Evolutionary conservation across 1,140 invertebrate genomes (phyloP), one percentile per base, ranked within the genome.

Genomic region (Teleopsis dalmanni): DNA sequence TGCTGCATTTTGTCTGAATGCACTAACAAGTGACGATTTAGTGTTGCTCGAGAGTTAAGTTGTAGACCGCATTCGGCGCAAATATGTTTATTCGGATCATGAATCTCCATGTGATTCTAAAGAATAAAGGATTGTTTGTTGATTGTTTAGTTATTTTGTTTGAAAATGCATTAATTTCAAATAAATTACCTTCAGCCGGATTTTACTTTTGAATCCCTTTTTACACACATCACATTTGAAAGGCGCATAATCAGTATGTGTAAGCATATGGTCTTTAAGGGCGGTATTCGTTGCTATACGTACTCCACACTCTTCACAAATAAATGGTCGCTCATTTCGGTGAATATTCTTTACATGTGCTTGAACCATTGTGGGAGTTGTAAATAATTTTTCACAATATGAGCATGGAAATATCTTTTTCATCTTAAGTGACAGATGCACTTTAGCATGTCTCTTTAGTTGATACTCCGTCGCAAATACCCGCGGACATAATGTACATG

Each of bases 41-140:
- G 53, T 0, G 74, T 76, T 14, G 72, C 57, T 25, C 71, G 57
- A 2, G 74, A 75, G 47, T 73, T 73, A 18, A 76, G 52, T 50
- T 73, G 62, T 47, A 75, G 62, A 14, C 73, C 72, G 51, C 74
- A 76, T 45, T 72, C 62, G 0, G 70, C 70, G 51, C 74, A 76
- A 14, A 72, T 62, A 54, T 75, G 75, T 23, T 69, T 72, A 23
- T 73, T 73, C 31, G 71, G 68, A 47, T 70, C 63, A 51, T 76
- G 74, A 1, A 61, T 75, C 50, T 75, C 74, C 50, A 64, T 58
- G 40, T 71, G 68, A 16, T 40, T 50, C 49, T 56, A 19, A 9
- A 49, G 42, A 36, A 16, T 22, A 26, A 9, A 36, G 14, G 13
- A 14, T 21, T 3, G 16, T 27, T 27, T 48, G 8, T 21, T 21